Base-by-base conservation (phyloP, 2,888 invertebrate species). In the Drosophila formosana region DNA sequence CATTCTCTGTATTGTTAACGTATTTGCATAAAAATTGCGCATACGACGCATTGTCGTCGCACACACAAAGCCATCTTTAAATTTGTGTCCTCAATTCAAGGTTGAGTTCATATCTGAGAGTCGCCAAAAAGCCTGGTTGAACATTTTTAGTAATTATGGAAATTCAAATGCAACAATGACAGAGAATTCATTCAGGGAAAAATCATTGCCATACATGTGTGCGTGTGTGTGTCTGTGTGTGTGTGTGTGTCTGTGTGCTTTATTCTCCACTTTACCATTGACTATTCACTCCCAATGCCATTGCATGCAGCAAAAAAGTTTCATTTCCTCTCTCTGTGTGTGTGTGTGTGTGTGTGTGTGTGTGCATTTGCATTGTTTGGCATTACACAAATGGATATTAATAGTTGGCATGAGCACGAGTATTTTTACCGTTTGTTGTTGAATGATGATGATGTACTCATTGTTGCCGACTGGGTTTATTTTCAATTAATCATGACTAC, bases 1-100 rank as follows among this genome's bases (percentile, higher is more conserved):
- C 79, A 51, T 68, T 72, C 65, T 55, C 55, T 72, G 70, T 79
- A 78, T 83, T 83, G 80, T 84, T 79, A 70, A 82, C 46, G 49
- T 71, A 85, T 82, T 82, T 82, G 88, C 88, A 82, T 88, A 88
- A 85, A 82, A 85, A 82, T 82, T 82, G 37, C 68, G 64, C 88
- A 84, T 81, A 75, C 85, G 82, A 45, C 82, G 47, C 61, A 78
- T 63, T 66, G 66, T 23, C 25, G 46, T 23, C 47, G 41, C 41
- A 30, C 34, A 47, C 45, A 62, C 11, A 34, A 41, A 39, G 39
- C 41, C 53, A 18, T 78, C 68, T 73, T 78, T 73, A 64, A 73
- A 57, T 47, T 57, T 53, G 18, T 37, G 32, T 28, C 23, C 30
- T 25, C 43, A 18, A 39, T 78, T 75, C 74, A 75, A 78, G 67